Conservation (phyloP, 2,113 vertebrate species). For the Myxocyprinus asiaticus region DNA sequence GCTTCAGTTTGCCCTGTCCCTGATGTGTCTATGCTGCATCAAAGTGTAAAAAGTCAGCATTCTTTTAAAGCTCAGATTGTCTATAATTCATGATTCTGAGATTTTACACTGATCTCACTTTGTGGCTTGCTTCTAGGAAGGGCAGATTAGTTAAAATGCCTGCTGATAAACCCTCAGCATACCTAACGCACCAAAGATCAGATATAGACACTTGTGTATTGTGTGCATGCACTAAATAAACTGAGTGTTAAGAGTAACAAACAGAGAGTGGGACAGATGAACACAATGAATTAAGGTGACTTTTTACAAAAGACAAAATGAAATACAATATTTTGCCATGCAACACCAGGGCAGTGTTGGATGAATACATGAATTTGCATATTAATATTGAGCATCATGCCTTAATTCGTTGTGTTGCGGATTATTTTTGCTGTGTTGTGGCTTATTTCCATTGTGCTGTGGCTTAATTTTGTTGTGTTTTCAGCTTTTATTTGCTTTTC, state of each 20-base stretch:
- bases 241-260: background rate
- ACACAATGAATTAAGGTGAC: no score
- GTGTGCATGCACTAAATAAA: background rate
- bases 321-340: no score
- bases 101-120: background rate
- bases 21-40: conserved; percentile 18
- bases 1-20: conserved; percentile 1
- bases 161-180: conserved; percentile 13
- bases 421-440: no score
- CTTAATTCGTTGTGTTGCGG: no score
- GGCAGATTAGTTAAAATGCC: background rate
- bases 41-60: conserved; percentile 12
- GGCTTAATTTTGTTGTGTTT: no score
- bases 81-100: conserved; percentile 25
- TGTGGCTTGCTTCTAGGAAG: conserved; percentile 1
- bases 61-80: conserved; percentile 23
- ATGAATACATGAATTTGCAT: no score
- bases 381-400: no score
- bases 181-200: conserved; percentile 3
- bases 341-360: no score
- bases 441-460: no score
- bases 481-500: no score
- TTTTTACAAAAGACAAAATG: no score
- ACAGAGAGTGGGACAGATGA: no score
- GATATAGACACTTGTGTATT: background rate